A percentile compares a stretch with the other conserved stretches of the same genome.
These are phyloP conservation scores for Mastacembelus armatus DNA, from an alignment of 2,797 vertebrate species.

Conservation along the genomic window DNA sequence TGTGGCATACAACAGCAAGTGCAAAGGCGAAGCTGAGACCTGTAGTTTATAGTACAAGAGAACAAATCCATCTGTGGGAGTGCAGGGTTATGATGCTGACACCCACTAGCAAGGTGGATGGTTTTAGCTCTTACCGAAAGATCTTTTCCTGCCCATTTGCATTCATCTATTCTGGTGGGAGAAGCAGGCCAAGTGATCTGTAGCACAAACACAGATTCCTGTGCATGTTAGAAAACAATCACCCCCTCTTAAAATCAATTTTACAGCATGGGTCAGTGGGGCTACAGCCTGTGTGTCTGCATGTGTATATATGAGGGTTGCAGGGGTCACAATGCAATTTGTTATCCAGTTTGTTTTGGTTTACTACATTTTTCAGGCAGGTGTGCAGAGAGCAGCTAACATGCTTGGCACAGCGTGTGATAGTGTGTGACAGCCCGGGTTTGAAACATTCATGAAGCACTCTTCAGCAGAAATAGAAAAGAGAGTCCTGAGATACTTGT, in stretches of 20 bases:
- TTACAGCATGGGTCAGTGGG: constrained; percentile 27
- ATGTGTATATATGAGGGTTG: constrained; percentile 41
- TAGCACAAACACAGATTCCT: constrained; percentile 59
- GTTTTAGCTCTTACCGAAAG: constrained; percentile 87
- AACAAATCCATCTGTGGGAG: constrained; percentile 50
- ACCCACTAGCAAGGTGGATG: constrained; percentile 31
- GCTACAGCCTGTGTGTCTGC: constrained; percentile 43
- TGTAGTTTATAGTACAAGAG: constrained; percentile 22
- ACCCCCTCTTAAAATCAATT: constrained; percentile 5
- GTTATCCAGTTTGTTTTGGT: constrained; percentile 83
- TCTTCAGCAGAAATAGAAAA: constrained; percentile 77
- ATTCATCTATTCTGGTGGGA: constrained; percentile 93
- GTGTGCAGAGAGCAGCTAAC: constrained; percentile 79
- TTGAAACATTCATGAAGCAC: constrained; percentile 83
- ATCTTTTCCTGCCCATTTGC: constrained; percentile 99
- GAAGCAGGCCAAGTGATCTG: constrained; percentile 96
- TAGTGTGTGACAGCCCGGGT: constrained; percentile 73
- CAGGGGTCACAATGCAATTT: constrained; percentile 74
- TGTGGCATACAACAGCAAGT: too few species aligned
- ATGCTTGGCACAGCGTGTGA: constrained; percentile 76
- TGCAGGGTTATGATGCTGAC: constrained; percentile 35
- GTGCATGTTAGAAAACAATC: constrained; percentile 36
- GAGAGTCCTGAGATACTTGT: constrained; percentile 67
- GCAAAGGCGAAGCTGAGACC: constrained; percentile 21
- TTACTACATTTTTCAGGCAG: constrained; percentile 86